Evolutionary conservation across 2,797 vertebrate genomes (phyloP), one percentile per base, ranked within the genome.

Genomic region (Hemibagrus guttatus): DNA sequence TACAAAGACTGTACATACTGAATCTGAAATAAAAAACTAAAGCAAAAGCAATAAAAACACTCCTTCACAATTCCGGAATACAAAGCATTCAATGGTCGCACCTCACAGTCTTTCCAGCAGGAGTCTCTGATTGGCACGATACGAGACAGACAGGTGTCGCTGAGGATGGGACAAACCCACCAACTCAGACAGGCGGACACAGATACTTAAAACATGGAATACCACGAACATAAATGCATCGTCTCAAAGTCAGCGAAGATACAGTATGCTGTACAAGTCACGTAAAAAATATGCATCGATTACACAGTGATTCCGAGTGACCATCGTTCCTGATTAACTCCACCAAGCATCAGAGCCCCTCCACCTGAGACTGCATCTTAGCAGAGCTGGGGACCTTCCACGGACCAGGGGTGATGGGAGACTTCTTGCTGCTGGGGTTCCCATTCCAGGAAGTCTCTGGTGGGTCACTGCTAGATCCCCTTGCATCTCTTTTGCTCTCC

Each of bases 321-420:
- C 54, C 87, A 84, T 76, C 52, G 54, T 87, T 81, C 26, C 83
- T 80, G 78, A 61, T 61, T 13, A 80, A 80, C 23, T 80, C 71
- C 61, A 19, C 23, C 71, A 58, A 0, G 23, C 66, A 52, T 74
- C 84, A 92, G 74, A 89, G 61, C 72, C 90, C 84, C 68, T 96
- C 95, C 88, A 84, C 91, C 23, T 93, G 94, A 91, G 95, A 94
- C 88, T 95, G 92, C 91, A 96, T 94, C 95, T 95, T 97, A 39
- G 92, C 93, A 1, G 96, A 92, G 54, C 95, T 94, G 7, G 98
- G 98, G 35, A 99, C 97, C 91, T 97, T 98, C 98, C 98, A 99
- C 0, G 98, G 98, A 6, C 98, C 98, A 0, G 98, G 98, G 68
- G 96, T 97, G 90, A 99, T 97, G 1, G 95, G 87, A 86, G 95